Evolutionary conservation across 2,113 vertebrate species (phyloP), one percentile per base, ranked within the genome.

Genomic region (Anolis sagrei): DNA sequence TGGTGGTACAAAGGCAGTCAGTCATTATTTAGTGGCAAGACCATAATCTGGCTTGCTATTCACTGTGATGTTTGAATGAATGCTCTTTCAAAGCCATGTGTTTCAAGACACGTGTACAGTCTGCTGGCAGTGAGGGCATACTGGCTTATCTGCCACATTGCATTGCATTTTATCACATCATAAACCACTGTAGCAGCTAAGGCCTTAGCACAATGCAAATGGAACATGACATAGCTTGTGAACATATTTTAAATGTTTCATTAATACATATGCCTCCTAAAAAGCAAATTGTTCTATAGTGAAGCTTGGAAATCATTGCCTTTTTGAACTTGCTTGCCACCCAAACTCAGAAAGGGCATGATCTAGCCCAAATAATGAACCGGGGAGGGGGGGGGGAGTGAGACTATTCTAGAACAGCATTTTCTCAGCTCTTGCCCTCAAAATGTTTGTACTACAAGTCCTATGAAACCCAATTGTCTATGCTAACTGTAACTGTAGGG

Each of bases 161-260:
- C 61, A 64, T 62, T 36, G 7, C 36, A 78, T 83, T 78, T 36
- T 75, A 86, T 75, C 84, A 81, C 78, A 86, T 83, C 82, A 44
- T 44, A 66, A 83, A 32, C 70, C 61, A 49, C 58, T 66, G 70
- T 18, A 81, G 70, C 61, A 51, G 39, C 69, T 88, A 10, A 29
- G 69, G 9, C 69, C 66, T 85, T 80, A 21, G 14, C 74, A 27
- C 73, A 88, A 27, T 3, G 4, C 61, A 89, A 86, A 84, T 5
- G 39, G 4, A 70, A 29, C 75, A 86, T 4, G 7, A 80, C 23
- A 68, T 9, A 85, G 61, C 7, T 90, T n/a, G 84, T 91, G 48
- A 86, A 48, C 21, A 90, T 64, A n/a, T 73, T 86, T 75, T 81
- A 86, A 86, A 86, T 86, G 78, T 90, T 91, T 89, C 86, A 34